Evolutionary conservation across 2,888 invertebrate species (phyloP).

Genomic region (Ceriagrion tenellum): DNA sequence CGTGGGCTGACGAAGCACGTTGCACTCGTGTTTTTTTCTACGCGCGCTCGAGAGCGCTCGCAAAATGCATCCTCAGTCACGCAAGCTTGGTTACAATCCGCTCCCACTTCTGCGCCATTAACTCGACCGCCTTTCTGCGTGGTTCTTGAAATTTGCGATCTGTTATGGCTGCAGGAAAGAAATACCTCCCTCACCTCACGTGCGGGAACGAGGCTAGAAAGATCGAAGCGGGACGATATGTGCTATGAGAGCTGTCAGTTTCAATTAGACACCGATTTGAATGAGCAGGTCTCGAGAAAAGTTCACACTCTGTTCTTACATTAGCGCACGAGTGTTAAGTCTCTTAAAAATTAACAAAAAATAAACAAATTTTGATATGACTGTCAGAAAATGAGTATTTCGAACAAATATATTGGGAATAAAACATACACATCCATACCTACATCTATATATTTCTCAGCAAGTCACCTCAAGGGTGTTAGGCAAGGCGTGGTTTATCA

Average conservation of each 20-base stretch:
- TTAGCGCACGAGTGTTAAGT: too few relatives aligned
- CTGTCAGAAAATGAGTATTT: too few relatives aligned
- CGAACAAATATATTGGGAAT: too few relatives aligned
- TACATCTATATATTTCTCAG: too few relatives aligned
- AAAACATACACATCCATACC: too few relatives aligned
- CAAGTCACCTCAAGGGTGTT: too few relatives aligned
- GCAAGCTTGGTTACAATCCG: conserved; percentile 10
- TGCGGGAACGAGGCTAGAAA: neutral
- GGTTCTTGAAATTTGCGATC: neutral
- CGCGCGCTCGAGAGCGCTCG: conserved; percentile 6
- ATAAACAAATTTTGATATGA: too few relatives aligned
- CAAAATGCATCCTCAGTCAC: conserved; percentile 48
- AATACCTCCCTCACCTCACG: neutral
- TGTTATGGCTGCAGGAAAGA: neutral
- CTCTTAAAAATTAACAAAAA: too few relatives aligned
- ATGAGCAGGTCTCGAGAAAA: too few relatives aligned
- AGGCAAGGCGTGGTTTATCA: too few relatives aligned
- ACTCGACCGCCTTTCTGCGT: neutral
- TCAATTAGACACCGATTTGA: neutral
- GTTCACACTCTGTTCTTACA: too few relatives aligned
- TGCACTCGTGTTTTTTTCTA: neutral
- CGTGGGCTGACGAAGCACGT: conserved; percentile 42
- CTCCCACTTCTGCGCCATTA: conserved; percentile 9
- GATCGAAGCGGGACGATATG: neutral
- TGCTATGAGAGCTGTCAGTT: neutral